A percentile compares a stretch with the other conserved stretches of the same genome.
These are phyloP conservation scores for Platycnemis pennipes DNA, from an alignment of 2,888 invertebrate genomes.

Conservation along the genomic window DNA sequence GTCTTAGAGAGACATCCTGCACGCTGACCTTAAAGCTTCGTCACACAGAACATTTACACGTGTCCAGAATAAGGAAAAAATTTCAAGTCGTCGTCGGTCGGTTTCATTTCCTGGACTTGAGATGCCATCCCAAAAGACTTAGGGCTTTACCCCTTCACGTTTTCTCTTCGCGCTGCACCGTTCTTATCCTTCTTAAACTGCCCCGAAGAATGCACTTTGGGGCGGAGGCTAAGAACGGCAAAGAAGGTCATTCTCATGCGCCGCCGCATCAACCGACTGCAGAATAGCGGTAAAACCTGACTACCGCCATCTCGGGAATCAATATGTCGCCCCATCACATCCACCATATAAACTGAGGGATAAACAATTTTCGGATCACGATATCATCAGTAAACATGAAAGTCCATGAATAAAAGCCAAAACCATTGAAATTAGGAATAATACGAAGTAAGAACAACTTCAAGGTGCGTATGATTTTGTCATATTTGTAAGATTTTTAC, in stretches of 20 bases:
- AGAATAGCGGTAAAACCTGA: background rate
- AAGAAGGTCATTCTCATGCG: background rate
- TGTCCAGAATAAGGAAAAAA: constrained; percentile 24
- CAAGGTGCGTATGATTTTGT: no score
- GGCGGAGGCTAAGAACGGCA: background rate
- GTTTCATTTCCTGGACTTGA: constrained; percentile 53
- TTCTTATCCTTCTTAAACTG: background rate
- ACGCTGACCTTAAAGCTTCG: constrained; percentile 5
- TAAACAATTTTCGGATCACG: background rate
- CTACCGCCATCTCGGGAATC: background rate
- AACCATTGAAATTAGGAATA: no score
- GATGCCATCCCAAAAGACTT: constrained; percentile 2
- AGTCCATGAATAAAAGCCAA: no score
- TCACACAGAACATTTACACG: constrained; percentile 16
- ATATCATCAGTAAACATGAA: background rate
- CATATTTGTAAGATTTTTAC: no score
- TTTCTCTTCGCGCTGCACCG: background rate
- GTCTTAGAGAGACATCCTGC: constrained; percentile 17
- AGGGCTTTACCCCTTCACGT: background rate
- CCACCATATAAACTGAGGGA: background rate
- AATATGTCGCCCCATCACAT: background rate
- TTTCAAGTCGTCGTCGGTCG: background rate
- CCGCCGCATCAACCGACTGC: background rate
- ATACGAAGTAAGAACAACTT: no score
- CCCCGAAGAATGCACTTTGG: background rate